phyloP scores from a whole-genome alignment of 2,797 vertebrate genomes.

The Sciurus vulgaris region DNA sequence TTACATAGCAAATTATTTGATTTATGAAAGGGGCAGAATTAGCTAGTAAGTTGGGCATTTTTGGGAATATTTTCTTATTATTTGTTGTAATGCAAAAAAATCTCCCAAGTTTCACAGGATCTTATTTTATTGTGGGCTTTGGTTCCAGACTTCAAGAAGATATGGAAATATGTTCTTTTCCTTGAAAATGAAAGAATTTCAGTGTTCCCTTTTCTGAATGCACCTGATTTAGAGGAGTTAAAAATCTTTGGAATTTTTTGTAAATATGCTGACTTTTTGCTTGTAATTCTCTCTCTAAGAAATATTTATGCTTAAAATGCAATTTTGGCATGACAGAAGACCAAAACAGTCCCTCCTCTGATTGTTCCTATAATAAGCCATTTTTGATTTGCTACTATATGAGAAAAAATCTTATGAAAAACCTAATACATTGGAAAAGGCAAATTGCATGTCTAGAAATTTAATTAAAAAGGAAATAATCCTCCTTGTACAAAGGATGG shows the following conservation, averaged over 20 bases:
- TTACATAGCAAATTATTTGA: background rate
- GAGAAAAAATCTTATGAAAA: constrained; percentile 87
- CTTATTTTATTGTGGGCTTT: background rate
- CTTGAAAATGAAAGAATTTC: constrained; percentile 23
- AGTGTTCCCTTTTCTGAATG: background rate
- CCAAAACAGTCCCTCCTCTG: constrained; percentile 55
- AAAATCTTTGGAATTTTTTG: background rate
- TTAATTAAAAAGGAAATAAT: constrained; percentile 88
- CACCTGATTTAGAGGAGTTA: background rate
- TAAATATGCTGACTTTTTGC: constrained; percentile 65
- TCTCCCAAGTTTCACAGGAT: background rate
- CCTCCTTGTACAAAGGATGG: constrained; percentile 83
- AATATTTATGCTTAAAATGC: constrained; percentile 79
- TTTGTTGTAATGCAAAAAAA: background rate
- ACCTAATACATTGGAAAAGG: constrained; percentile 85
- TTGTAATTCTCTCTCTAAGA: constrained; percentile 66
- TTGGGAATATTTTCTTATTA: background rate
- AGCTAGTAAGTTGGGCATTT: background rate
- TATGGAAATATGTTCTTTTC: background rate
- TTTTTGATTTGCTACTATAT: constrained; percentile 82
- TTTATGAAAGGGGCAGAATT: background rate
- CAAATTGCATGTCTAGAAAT: constrained; percentile 87
- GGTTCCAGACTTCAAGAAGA: background rate
- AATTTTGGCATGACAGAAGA: constrained; percentile 77
- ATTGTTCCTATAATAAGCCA: constrained; percentile 84